Conservation (phyloP, 2,797 vertebrate species). For the Choloepus didactylus region DNA sequence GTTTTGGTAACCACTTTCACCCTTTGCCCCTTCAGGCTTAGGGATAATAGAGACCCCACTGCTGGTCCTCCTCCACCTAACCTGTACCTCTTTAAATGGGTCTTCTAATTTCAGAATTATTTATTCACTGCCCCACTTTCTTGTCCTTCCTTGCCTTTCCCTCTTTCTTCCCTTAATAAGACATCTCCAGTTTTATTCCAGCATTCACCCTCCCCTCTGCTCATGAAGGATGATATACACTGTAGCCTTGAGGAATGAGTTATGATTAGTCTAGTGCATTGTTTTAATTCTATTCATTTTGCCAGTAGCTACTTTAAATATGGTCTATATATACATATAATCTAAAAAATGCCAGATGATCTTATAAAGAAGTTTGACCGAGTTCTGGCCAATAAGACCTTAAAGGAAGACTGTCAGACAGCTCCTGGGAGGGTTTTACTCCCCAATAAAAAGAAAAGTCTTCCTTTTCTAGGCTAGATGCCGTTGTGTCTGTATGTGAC, state of each 20-base stretch:
- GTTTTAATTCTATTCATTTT: conserved; percentile 1
- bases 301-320: neutral
- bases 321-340: neutral
- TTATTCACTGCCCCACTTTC: neutral
- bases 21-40: neutral
- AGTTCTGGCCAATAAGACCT: neutral
- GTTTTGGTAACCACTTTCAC: neutral
- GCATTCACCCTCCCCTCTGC: neutral
- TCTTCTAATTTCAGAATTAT: neutral
- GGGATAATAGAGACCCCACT: neutral
- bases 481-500: neutral
- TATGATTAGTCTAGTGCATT: neutral
- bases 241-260: neutral
- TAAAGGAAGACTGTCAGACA: neutral
- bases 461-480: neutral
- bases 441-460: neutral
- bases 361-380: too few species aligned
- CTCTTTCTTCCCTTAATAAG: neutral
- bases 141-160: neutral
- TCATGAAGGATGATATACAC: neutral
- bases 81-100: neutral
- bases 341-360: too few species aligned
- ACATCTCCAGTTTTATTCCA: neutral
- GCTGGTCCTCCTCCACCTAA: neutral
- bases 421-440: neutral